Base-by-base conservation (phyloP, 2,888 invertebrate species). In the Drosophila tanythrix region DNA sequence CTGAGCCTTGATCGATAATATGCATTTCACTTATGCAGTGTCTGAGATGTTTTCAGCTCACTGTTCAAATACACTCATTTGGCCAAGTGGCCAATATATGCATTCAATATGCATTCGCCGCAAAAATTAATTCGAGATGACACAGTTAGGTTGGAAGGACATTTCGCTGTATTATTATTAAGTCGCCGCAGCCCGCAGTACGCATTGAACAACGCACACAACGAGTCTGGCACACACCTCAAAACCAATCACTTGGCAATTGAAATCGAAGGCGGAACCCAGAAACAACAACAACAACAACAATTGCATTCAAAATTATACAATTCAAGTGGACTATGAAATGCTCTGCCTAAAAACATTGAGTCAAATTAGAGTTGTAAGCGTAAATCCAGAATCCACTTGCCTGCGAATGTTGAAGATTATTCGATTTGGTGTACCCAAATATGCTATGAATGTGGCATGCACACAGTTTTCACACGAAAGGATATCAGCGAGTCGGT, bases 201-300 rank as follows among this genome's bases (percentile, higher is more conserved):
- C 79, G 66, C 61, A 72, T 66, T 27, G 8, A 55, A 11, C 46
- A 61, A 53, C 21, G 3, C 40, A 51, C 25, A 52, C 51, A 15
- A 27, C 18, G 27, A 27, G 50, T 27, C 48, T 7, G 52, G n/a
- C 56, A 38, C 57, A 43, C 48, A 50, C 58, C 43, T 8, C 15
- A 21, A 74, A 83, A 86, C 83, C 89, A 83, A 86, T 88, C 89
- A 83, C 83, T 88, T 86, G 83, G 74, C 87, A 74, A 79, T 82
- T 63, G 86, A 85, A 82, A 76, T 76, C 62, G 56, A 76, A 70
- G 69, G 63, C 70, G 38, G 64, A 59, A 52, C 63, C 66, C 53
- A 64, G 13, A 51, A 71, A 21, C 35, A 56, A 38, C 38, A 62
- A 48, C 60, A 62, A 48, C 60, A 53, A 51, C 58, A 50, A 46